Evolutionary conservation across 2,888 invertebrate genomes (phyloP), one percentile per base, ranked within the genome.

Genomic region (Elegia similella): DNA sequence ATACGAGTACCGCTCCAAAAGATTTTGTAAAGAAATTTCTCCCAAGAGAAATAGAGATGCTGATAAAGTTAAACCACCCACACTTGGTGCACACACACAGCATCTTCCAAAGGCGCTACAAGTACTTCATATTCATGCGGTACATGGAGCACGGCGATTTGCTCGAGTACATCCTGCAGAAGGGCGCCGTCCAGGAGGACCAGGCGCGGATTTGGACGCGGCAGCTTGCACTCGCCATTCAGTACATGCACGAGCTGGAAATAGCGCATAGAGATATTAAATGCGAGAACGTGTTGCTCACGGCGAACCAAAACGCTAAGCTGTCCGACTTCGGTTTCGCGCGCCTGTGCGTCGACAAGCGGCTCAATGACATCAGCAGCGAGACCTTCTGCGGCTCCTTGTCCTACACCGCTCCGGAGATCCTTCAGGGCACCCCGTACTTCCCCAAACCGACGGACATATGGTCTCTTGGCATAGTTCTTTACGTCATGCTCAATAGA

Each of bases 321-420:
- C 76, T 95, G 16, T 95, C 96, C 0, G 97, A 97, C 81, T 97
- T 97, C 73, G 97, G 97, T 2, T 97, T 97, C 77, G 93, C 96
- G 0, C 92, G 92, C 6, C 64, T 71, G 48, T 88, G 88, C 64
- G 80, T 92, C 15, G 88, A 92, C 63, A 82, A 84, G 52, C 77
- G 78, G 57, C 72, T 82, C 44, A 82, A 76, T 57, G 86, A 90
- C 30, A 78, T 94, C 13, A 85, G 94, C 54, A 96, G 96, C 70
- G 94, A 95, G 69, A 97, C 97, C 0, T 97, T 95, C 78, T 97
- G 97, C 75, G 97, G 97, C 0, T 96, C 96, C 0, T 84, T 97
- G 15, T 96, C 96, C 0, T 98, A 98, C 73, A 97, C 96, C 0
- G 96, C 97, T 0, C 97, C 97, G 0, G 97, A 98, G 86, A 95